Percentiles rank a stretch among this genome's conserved stretches.
Conservation (phyloP, 2,797 vertebrate genomes). For the Smutsia temminckii region DNA sequence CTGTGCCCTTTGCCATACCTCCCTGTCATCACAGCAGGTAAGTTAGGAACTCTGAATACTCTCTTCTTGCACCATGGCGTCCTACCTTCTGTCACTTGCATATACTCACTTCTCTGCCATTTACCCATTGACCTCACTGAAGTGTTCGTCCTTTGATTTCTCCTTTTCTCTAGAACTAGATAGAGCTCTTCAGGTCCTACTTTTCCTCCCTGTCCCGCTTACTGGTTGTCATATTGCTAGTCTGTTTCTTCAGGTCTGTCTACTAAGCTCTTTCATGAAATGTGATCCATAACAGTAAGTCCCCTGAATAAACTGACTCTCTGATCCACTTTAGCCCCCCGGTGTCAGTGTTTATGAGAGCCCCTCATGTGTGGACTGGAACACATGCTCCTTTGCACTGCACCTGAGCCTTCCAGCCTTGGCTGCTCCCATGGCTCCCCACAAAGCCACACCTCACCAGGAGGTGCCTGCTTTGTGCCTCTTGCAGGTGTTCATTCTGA, state of each 20-base stretch:
- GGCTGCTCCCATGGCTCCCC: neutral
- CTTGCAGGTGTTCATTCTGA: neutral
- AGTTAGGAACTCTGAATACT: neutral
- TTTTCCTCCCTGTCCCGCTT: neutral
- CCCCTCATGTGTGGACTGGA: rapidly evolving
- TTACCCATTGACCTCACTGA: neutral
- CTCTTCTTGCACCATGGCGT: neutral
- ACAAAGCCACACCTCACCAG: rapidly evolving
- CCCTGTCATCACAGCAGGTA: neutral
- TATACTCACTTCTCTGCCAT: neutral
- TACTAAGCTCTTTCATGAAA: neutral
- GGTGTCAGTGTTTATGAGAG: neutral
- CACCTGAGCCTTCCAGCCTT: neutral
- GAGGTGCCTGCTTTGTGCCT: neutral
- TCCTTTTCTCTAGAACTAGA: neutral
- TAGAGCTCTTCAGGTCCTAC: neutral
- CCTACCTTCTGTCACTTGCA: neutral
- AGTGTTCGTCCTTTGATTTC: neutral
- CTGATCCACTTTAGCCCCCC: neutral
- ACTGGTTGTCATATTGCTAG: neutral
- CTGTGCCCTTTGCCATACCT: neutral
- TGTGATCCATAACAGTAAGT: neutral
- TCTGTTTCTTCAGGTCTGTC: neutral
- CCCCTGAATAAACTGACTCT: neutral
- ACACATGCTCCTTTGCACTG: rapidly evolving